A percentile compares a stretch with the other conserved stretches of the same genome.
phyloP scores from a whole-genome alignment of 2,113 vertebrate species.

The Bothrops jararaca region DNA sequence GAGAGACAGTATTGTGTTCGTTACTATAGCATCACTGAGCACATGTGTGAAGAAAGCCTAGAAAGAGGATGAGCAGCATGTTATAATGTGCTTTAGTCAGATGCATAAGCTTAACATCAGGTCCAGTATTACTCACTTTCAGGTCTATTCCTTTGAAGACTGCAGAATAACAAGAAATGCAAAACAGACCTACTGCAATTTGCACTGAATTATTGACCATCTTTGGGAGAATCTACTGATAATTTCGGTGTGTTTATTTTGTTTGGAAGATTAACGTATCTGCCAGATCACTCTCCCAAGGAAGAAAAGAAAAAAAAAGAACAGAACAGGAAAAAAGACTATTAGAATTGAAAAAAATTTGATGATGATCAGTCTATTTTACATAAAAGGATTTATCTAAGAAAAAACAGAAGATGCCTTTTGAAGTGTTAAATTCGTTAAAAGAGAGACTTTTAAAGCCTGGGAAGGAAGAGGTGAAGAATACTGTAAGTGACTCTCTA shows the following conservation, averaged over 20 bases:
- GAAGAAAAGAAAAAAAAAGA: slow-evolving; percentile 10
- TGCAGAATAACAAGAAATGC: slow-evolving; percentile 1
- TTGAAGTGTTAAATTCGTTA: slow-evolving; percentile 80
- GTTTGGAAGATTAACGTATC: slow-evolving; percentile 22
- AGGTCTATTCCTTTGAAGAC: slow-evolving; percentile 22
- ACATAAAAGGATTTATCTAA: slow-evolving; percentile 38
- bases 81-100: slow-evolving; percentile 25
- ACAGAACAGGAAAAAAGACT: background rate
- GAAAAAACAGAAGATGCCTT: slow-evolving; percentile 79
- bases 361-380: slow-evolving; percentile 43
- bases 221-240: background rate
- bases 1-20: slow-evolving; percentile 69
- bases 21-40: slow-evolving; percentile 73
- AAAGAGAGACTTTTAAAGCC: slow-evolving; percentile 87
- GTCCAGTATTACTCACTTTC: slow-evolving; percentile 7
- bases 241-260: background rate
- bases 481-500: slow-evolving; percentile 80
- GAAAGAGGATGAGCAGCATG: slow-evolving; percentile 54
- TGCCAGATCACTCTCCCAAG: slow-evolving; percentile 40
- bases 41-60: slow-evolving; percentile 45
- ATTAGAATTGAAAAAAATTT: background rate
- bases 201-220: background rate
- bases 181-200: slow-evolving; percentile 15
- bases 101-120: slow-evolving; percentile 18
- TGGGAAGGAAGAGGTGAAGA: slow-evolving; percentile 89